Evolutionary conservation across 2,113 vertebrate species (phyloP), one percentile per base, ranked within the genome.

Genomic region (Baryphthengus martii): DNA sequence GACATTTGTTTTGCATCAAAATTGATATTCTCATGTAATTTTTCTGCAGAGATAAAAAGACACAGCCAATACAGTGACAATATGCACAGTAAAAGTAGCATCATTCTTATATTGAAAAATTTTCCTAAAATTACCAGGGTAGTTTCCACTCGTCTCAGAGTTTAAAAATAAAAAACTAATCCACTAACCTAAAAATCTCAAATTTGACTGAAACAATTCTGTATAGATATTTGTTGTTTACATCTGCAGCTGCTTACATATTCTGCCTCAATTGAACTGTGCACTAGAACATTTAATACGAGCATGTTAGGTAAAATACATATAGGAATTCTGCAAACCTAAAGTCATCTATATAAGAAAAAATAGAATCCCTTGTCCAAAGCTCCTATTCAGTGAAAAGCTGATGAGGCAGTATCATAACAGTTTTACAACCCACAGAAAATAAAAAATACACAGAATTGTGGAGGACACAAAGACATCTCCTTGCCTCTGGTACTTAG

Each of bases 41-140:
- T 84, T 14, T 97, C 98, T 98, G 95, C 63, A 72, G 16, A 62
- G 31, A 72, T 35, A 49, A 91, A 75, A 90, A 17, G 13, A 90
- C 18, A 78, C 16, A 86, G 16, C 37, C 78, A 65, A 86, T 13
- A 78, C 3, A 50, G 42, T 50, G 86, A 83, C 47, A 56, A 40
- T 7, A 49, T 3, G 13, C 28, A 42, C 9, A 8, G 53, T 47
- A 47, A 79, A 17, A 47, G 17, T 7, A 58, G 53, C 29, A 23
- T 29, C 10, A 19, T 29, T 82, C 31, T 78, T 90, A 45, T 52
- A 49, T 4, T 70, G 12, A 25, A 71, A 58, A 88, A 62, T 5
- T n/a, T 45, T 13, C 12, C 31, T 55, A 55, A 90, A 85, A 52
- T 47, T 55, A 59, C 7, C 26, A 45, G 29, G 29, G 28, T 84